Percentiles rank a stretch among this genome's conserved stretches.
Evolutionary conservation across 2,888 invertebrate genomes (phyloP).

Genomic region (Drosophila barbarae): DNA sequence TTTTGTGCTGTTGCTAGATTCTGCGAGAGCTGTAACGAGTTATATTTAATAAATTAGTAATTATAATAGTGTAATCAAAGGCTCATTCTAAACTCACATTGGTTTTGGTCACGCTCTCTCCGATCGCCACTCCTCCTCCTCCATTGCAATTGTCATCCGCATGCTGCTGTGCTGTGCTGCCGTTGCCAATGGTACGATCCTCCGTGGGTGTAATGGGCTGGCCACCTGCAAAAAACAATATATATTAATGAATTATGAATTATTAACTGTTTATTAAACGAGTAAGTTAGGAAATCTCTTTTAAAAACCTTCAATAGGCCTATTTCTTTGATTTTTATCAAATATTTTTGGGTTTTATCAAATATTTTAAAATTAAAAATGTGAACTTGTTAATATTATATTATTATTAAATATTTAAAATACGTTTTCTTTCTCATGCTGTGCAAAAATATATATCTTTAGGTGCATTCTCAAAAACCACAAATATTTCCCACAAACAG

Average conservation of each 20-base stretch:
- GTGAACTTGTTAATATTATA: not conserved
- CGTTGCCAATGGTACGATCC: constrained; percentile 78
- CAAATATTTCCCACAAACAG: constrained; percentile 1
- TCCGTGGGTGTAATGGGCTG: constrained; percentile 80
- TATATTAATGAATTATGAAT: too few relatives aligned
- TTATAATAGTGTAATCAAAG: not conserved
- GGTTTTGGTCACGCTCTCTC: constrained; percentile 77
- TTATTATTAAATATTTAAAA: not conserved
- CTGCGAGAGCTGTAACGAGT: constrained; percentile 76
- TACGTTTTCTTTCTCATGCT: too few relatives aligned
- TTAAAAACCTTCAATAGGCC: too few relatives aligned
- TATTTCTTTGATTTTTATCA: not conserved
- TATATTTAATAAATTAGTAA: not conserved
- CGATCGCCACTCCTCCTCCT: constrained; percentile 59
- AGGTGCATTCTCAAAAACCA: not conserved
- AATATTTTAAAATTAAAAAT: too few relatives aligned
- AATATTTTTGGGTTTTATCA: too few relatives aligned
- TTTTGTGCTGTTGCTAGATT: constrained; percentile 80
- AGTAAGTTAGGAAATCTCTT: too few relatives aligned
- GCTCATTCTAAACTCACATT: constrained; percentile 69
- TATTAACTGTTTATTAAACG: too few relatives aligned
- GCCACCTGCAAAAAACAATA: constrained; percentile 77
- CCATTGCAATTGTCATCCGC: constrained; percentile 76
- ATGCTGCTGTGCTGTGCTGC: constrained; percentile 76
- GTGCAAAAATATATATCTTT: not conserved